A percentile compares a stretch with the other conserved stretches of the same genome.
Conservation (phyloP, 2,888 invertebrate genomes). For the Eupithecia tripunctaria region DNA sequence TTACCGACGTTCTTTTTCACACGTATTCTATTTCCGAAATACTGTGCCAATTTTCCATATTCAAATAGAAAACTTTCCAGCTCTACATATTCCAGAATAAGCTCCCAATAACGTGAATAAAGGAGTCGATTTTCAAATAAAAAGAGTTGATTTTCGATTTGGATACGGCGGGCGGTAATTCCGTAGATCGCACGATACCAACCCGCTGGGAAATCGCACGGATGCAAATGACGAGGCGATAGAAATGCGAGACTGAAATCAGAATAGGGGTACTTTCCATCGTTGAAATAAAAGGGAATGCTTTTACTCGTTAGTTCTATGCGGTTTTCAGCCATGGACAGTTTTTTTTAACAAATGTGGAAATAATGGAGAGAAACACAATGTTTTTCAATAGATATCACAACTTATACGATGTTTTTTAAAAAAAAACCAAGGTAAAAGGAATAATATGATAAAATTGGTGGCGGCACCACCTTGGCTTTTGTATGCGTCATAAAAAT, state of each 20-base stretch:
- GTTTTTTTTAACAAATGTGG: not conserved
- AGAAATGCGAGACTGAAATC: constrained; percentile 26
- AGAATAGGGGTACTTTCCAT: constrained; percentile 5
- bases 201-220: constrained; percentile 72
- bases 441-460: too few relatives aligned
- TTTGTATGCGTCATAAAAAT: too few relatives aligned
- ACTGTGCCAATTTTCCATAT: constrained; percentile 1
- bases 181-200: constrained; percentile 63
- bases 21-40: not conserved
- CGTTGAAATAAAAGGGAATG: not conserved
- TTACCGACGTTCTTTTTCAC: not conserved
- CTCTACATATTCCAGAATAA: constrained; percentile 56
- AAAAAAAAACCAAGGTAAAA: too few relatives aligned
- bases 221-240: constrained; percentile 69
- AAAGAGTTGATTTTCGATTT: constrained; percentile 80
- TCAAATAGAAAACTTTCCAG: not conserved
- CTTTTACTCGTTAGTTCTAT: not conserved
- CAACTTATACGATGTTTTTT: too few relatives aligned
- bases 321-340: not conserved
- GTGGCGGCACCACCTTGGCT: too few relatives aligned
- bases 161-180: constrained; percentile 72
- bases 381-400: not conserved
- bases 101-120: constrained; percentile 63
- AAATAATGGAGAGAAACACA: too few relatives aligned
- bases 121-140: constrained; percentile 76